Conservation (phyloP, 2,113 vertebrate genomes). For the Myrmecobius fasciatus region DNA sequence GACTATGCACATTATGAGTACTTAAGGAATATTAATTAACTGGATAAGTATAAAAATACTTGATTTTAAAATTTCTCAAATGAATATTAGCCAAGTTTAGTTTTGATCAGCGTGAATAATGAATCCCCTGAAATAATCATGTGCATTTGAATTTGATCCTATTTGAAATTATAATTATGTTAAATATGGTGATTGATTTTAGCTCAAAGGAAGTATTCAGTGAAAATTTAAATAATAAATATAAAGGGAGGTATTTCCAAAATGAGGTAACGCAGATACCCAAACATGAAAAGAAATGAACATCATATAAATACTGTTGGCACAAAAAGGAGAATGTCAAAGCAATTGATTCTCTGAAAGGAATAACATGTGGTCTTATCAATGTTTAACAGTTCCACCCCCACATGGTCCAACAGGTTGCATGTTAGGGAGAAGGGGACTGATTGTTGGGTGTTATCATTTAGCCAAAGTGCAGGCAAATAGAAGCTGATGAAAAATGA, state of each 20-base stretch:
- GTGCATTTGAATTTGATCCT: neutral
- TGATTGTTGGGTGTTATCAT: neutral
- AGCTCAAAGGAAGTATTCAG: neutral
- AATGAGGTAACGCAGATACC: neutral
- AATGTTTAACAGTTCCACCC: neutral
- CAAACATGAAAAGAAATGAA: neutral
- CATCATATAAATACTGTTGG: neutral
- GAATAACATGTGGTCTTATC: neutral
- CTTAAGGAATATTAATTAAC: neutral
- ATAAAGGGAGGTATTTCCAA: neutral
- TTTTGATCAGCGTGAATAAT: neutral
- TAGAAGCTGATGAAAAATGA: constrained; percentile 5
- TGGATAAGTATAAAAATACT: neutral
- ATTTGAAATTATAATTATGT: neutral
- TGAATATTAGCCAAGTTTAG: neutral
- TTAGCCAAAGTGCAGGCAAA: constrained; percentile 11
- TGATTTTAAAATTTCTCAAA: neutral
- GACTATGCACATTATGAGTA: neutral
- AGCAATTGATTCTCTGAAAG: neutral
- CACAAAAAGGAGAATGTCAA: neutral
- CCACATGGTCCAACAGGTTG: constrained; percentile 8
- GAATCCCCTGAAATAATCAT: neutral
- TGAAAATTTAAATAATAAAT: neutral
- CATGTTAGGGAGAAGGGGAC: neutral
- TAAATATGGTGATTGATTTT: neutral